These are phyloP conservation scores for Cryptocephalus primarius DNA, from an alignment of 2,888 invertebrate species.

Conservation along the genomic window DNA sequence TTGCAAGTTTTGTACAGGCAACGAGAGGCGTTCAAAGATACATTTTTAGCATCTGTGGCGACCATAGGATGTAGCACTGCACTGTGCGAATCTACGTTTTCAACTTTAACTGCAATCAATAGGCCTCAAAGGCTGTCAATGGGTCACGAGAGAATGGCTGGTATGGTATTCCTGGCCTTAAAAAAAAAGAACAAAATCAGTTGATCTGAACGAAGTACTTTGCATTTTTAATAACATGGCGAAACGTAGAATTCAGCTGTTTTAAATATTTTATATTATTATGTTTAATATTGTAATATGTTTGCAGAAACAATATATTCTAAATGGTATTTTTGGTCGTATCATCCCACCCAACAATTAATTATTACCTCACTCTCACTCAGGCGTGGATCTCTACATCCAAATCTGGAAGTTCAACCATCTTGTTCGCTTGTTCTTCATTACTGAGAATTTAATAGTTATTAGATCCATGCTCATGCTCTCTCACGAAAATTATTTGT, in stretches of 20 bases:
- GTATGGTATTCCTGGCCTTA: not conserved
- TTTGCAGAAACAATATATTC: not conserved
- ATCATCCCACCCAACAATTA: no score
- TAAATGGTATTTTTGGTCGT: not conserved
- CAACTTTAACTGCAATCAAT: not conserved
- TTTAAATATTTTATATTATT: not conserved
- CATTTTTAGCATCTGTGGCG: no score
- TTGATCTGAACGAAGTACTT: not conserved
- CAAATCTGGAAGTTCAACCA: not conserved
- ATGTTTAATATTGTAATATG: not conserved
- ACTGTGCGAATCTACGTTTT: not conserved
- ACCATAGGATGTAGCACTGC: no score
- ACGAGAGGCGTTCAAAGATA: no score
- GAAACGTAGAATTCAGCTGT: constrained; percentile 1
- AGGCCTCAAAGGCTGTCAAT: not conserved
- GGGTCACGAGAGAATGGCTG: not conserved
- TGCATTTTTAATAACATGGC: not conserved
- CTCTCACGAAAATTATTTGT: no score
- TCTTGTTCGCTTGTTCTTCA: not conserved
- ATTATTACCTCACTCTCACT: no score
- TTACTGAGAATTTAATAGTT: not conserved
- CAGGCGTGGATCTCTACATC: not conserved
- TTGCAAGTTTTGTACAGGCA: no score
- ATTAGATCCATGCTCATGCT: not conserved
- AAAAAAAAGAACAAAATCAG: not conserved